Percentiles rank a stretch among this genome's conserved stretches.
Conservation (phyloP, 2,797 vertebrate species). For the Cirrhinus molitorella region DNA sequence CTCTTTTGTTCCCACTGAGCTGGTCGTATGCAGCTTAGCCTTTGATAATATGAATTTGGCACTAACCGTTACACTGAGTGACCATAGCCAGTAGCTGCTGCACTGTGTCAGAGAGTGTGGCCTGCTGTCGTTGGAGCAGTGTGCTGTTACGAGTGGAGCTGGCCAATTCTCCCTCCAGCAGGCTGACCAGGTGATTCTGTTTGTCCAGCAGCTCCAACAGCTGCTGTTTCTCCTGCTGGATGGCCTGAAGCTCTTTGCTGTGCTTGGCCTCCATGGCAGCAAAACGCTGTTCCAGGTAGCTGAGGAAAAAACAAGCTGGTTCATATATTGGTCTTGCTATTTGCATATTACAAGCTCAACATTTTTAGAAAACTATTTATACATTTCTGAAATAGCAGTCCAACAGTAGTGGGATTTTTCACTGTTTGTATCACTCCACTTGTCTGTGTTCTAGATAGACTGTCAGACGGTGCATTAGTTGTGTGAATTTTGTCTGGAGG, state of each 20-base stretch:
- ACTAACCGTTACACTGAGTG: conserved; percentile 82
- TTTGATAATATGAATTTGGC: conserved; percentile 41
- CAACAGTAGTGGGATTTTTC: neutral
- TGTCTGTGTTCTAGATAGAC: neutral
- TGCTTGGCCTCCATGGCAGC: conserved; percentile 79
- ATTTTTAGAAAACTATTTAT: neutral
- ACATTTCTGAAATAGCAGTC: neutral
- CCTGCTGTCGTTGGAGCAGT: conserved; percentile 80
- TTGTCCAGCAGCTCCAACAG: conserved; percentile 79
- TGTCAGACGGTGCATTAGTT: neutral
- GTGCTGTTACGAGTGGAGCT: conserved; percentile 80
- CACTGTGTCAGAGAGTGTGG: conserved; percentile 76
- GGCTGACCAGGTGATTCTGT: conserved; percentile 76
- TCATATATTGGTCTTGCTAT: conserved; percentile 2
- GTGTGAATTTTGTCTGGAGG: conserved; percentile 6
- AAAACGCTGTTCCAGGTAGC: conserved; percentile 83
- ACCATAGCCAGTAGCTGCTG: conserved; percentile 79
- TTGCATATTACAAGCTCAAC: neutral
- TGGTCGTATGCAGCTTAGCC: conserved; percentile 34
- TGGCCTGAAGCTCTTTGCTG: conserved; percentile 74
- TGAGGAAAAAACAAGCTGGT: conserved; percentile 51
- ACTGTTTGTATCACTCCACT: neutral
- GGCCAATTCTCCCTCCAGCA: conserved; percentile 80
- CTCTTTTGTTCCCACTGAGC: neutral
- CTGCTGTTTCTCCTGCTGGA: conserved; percentile 80